Base-by-base conservation (phyloP, 2,888 invertebrate genomes). In the Oligia fasciuncula region DNA sequence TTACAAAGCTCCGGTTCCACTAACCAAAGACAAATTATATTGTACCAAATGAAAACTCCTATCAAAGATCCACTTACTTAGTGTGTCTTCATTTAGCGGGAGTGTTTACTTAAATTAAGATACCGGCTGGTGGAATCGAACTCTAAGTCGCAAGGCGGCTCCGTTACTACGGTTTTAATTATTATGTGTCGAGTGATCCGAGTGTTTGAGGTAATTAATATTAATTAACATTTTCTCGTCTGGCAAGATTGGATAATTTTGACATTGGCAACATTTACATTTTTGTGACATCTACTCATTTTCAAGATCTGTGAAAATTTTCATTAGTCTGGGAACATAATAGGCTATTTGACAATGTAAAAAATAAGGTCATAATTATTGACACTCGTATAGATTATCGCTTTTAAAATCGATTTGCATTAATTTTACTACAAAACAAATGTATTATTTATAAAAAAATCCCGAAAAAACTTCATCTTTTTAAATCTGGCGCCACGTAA, bases 61-160 rank as follows among this genome's bases (percentile, higher is more conserved):
- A 88, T 91, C 88, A 86, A 86, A 91, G 90, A 91, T 86, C 79
- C 91, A 91, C 92, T 94, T 94, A 92, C 94, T 95, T 94, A 94
- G 94, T 93, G 91, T 92, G 93, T 93, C 93, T 95, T 94, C 94
- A 95, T 95, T 94, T 93, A 92, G 85, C 88, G 81, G 85, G 90
- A 95, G 95, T 95, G 95, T 95, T 96, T 95, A 93, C 94, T 94
- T 94, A 94, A 95, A 95, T 96, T 95, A 95, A 94, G 94, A 91
- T 90, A 92, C 90, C 84, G 89, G 89, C 86, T 90, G 91, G 92
- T 92, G 87, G 88, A 91, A 93, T 94, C 89, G 91, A 93, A 88
- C 88, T 86, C 80, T 43, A 43, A 81, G 77, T 9, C 23, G 3
- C 49, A 68, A 82, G 63, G 73, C 83, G 81, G 86, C 87, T 90